phyloP scores from a whole-genome alignment of 2,797 vertebrate species.

The Myiotriccus ornatus region DNA sequence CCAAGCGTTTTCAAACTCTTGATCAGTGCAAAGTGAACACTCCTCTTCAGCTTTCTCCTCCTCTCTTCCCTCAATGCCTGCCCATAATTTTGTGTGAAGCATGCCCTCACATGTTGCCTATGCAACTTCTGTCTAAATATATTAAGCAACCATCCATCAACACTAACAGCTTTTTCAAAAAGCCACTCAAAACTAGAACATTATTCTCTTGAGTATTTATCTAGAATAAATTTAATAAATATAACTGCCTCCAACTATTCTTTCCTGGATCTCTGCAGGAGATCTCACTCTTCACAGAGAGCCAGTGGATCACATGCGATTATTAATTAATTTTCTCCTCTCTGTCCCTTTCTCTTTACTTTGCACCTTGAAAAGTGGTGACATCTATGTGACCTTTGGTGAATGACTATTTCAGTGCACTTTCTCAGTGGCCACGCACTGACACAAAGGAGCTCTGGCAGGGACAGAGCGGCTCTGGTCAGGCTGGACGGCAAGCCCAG shows the following conservation, averaged over 20 bases:
- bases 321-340: neutral
- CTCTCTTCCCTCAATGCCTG: neutral
- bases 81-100: accelerated
- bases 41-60: neutral
- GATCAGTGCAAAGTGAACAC: neutral
- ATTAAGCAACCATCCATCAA: neutral
- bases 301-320: neutral
- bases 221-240: neutral
- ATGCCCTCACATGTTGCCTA: neutral
- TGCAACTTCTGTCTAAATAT: neutral
- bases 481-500: too few species aligned
- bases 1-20: neutral
- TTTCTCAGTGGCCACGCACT: accelerated
- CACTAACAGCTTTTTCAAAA: neutral
- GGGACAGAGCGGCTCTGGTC: neutral
- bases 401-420: neutral
- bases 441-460: neutral
- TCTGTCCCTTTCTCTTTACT: neutral
- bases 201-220: neutral
- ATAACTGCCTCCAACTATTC: neutral
- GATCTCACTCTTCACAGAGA: neutral
- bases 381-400: neutral
- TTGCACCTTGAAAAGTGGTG: accelerated
- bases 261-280: neutral
- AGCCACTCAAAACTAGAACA: neutral